Conservation (phyloP, 2,113 vertebrate species). For the Alces alces region DNA sequence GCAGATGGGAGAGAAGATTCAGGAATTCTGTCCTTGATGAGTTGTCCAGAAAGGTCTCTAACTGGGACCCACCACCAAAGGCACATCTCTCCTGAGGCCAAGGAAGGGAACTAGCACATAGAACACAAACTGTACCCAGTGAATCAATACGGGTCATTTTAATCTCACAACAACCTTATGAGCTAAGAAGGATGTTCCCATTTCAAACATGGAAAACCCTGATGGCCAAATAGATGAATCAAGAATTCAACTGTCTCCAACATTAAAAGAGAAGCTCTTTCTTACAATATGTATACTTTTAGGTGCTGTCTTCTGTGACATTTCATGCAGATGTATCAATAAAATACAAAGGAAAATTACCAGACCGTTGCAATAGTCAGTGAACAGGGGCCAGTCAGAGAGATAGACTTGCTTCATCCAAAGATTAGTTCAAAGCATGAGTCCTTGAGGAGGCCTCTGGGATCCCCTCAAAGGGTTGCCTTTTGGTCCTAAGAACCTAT, state of each 20-base stretch:
- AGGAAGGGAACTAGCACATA: background rate
- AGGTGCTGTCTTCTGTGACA: background rate
- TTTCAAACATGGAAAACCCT: background rate
- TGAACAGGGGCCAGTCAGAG: background rate
- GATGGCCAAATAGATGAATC: background rate
- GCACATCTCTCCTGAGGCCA: background rate
- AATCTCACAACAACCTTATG: background rate
- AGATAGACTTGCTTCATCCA: background rate
- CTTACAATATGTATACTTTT: background rate
- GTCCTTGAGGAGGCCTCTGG: background rate
- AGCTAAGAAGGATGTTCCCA: background rate
- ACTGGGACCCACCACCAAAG: background rate
- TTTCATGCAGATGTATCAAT: background rate
- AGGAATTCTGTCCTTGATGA: background rate
- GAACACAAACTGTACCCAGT: background rate
- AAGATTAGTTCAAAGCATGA: background rate
- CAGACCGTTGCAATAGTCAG: background rate
- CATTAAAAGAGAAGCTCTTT: background rate
- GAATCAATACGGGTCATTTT: background rate
- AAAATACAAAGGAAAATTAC: background rate
- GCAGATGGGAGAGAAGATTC: background rate
- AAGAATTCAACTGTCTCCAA: background rate
- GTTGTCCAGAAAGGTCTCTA: background rate
- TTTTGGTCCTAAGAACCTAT: background rate
- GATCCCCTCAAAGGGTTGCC: background rate